Base-by-base conservation (phyloP, 1,140 invertebrate species). In the Triops cancriformis region DNA sequence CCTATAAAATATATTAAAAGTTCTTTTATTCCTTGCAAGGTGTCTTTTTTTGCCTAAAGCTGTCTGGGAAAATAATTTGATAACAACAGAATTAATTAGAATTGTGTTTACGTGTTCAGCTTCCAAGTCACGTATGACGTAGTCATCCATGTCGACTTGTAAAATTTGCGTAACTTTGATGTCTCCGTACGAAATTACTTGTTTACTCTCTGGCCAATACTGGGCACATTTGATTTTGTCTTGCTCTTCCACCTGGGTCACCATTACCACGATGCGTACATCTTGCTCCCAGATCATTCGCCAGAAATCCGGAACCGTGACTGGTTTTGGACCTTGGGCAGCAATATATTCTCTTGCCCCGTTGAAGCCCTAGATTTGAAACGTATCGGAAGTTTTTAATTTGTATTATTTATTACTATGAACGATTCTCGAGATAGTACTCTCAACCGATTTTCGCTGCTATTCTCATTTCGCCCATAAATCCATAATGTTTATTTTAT, bases 221-320 rank as follows among this genome's bases (percentile, higher is more conserved):
- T 89, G 87, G 80, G 88, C 85, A 82, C 91, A 92, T 82, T 91
- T 91, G 78, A 91, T 90, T 86, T 91, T 91, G 80, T 90, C 89
- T 79, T 89, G 88, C 85, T 95, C 94, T 1, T 90, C 85, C 75
- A 93, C 88, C 81, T 92, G 89, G 14, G 93, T 92, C 26, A 93
- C 86, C 91, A 94, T 94, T 31, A 93, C 88, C 82, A 95, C 92
- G 11, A 93, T 85, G 42, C 87, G 85, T 1, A 90, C 88, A 76
- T 93, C 88, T 82, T 92, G 88, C 82, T 93, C 89, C 82, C 92
- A 88, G 23, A 93, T 83, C 92, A 94, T 94, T 81, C 89, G 85
- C 93, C 93, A 95, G 84, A 95, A 94, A 83, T 94, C 92, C 72
- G 85, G 85, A 2, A 88, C 84, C 14, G 93, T 95, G 79, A 89